Percentiles rank a stretch among this genome's conserved stretches.
phyloP scores from a whole-genome alignment of 2,113 vertebrate species.

The Pluvianellus socialis region DNA sequence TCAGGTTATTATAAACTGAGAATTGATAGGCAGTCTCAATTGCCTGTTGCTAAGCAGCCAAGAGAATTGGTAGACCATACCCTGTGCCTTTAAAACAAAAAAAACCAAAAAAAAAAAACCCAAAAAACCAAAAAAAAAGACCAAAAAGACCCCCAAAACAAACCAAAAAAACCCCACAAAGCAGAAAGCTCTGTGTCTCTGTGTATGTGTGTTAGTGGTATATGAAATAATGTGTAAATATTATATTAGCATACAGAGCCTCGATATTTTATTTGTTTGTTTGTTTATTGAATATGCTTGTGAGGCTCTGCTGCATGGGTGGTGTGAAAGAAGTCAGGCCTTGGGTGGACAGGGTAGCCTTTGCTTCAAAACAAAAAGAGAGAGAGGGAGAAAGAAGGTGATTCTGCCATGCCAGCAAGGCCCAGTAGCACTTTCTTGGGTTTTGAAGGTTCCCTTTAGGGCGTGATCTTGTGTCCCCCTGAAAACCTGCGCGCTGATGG shows the following conservation, averaged over 20 bases:
- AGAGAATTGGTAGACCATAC: conserved; percentile 44
- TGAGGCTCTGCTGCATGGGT: not conserved
- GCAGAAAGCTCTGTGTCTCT: not conserved
- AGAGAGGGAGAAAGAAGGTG: not conserved
- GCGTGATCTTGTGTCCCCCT: accelerated
- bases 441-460: not conserved
- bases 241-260: not conserved
- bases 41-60: conserved; percentile 70
- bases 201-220: not conserved
- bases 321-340: not conserved
- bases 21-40: conserved; percentile 63
- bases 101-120: not conserved
- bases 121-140: not conserved
- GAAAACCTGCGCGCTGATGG: not conserved
- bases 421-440: not conserved
- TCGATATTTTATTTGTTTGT: no score
- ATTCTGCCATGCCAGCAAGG: not conserved
- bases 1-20: conserved; percentile 69
- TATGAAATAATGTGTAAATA: not conserved
- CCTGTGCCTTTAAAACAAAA: not conserved
- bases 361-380: not conserved
- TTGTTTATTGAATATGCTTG: not conserved
- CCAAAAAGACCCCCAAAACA: no score
- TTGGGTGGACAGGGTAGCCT: not conserved
- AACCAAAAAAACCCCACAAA: not conserved